Base-by-base conservation (phyloP, 2,888 invertebrate genomes). In the Andrena bicolor region DNA sequence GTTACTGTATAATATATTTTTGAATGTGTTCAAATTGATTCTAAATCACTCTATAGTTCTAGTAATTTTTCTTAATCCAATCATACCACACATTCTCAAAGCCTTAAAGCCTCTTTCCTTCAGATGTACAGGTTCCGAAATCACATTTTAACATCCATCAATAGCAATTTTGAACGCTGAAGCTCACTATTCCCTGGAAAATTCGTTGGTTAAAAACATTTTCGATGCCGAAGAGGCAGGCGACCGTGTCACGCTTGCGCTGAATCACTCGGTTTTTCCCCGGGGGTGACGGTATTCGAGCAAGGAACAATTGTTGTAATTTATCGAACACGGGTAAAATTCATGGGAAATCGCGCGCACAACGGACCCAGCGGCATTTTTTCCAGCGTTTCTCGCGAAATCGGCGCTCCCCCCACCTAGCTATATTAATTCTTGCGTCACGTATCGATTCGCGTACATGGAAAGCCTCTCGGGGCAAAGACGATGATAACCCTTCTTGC, bases 141-240 rank as follows among this genome's bases (percentile, higher is more conserved):
- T 63, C 58, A 41, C 56, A 20, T 51, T 72, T 49, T 13, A 51
- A 56, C 58, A 51, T 48, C 41, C 64, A 74, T 63, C 74, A 83
- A 83, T 82, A 80, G 72, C 83, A 87, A 90, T 87, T 89, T 82
- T 82, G 83, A 77, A 87, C 85, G 77, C 84, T 83, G 69, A 82
- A 82, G 82, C 74, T 66, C 63, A 30, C 51, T 65, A 49, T 64
- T 72, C 35, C 51, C 69, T 32, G 35, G 56, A 73, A 80, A 69
- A 49, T 58, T 74, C 51, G 65, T 16, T 49, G 66, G 51, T 71
- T 60, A 61, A 70, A 79, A 76, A 77, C 65, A 26, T 77, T 81
- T 73, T 65, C 41, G 41, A 30, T 16, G 48, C 20, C 5, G 23
- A 56, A 56, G 23, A 28, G 64, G 23, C 32, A 28, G 68, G 53